Percentiles rank a stretch among this genome's conserved stretches.
phyloP scores from a whole-genome alignment of 2,888 invertebrate species.

The Macrophya alboannulata region DNA sequence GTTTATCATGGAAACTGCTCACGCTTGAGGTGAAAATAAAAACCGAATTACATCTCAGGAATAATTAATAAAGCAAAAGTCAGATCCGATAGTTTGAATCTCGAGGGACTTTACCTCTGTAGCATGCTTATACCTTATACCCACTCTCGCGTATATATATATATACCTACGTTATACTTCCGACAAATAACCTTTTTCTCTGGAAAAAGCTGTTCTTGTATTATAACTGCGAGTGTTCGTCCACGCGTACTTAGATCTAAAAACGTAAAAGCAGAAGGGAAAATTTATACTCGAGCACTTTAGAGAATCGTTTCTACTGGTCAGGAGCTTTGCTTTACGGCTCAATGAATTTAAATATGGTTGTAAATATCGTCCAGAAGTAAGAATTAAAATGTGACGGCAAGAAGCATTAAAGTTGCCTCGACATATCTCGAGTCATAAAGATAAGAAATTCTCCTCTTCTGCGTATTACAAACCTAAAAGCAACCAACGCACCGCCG shows the following conservation, averaged over 20 bases:
- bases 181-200: neutral
- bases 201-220: neutral
- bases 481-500: neutral
- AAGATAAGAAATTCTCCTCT: constrained; percentile 41
- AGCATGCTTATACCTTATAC: neutral
- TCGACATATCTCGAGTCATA: constrained; percentile 32
- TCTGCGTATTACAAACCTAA: constrained; percentile 28
- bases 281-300: constrained; percentile 43
- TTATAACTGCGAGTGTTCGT: neutral
- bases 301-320: constrained; percentile 17
- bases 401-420: constrained; percentile 18
- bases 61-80: constrained; percentile 43
- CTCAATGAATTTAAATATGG: constrained; percentile 36
- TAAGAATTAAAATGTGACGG: constrained; percentile 43
- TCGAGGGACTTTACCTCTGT: constrained; percentile 1
- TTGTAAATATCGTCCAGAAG: constrained; percentile 39
- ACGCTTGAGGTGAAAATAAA: constrained; percentile 42
- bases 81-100: constrained; percentile 26
- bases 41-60: neutral
- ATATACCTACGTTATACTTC: neutral
- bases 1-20: constrained; percentile 45
- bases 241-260: constrained; percentile 27
- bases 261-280: constrained; percentile 36
- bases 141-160: neutral
- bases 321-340: constrained; percentile 30